Evolutionary conservation across 2,113 vertebrate species (phyloP), one percentile per base, ranked within the genome.

Genomic region (Campylorhamphus procurvoides): DNA sequence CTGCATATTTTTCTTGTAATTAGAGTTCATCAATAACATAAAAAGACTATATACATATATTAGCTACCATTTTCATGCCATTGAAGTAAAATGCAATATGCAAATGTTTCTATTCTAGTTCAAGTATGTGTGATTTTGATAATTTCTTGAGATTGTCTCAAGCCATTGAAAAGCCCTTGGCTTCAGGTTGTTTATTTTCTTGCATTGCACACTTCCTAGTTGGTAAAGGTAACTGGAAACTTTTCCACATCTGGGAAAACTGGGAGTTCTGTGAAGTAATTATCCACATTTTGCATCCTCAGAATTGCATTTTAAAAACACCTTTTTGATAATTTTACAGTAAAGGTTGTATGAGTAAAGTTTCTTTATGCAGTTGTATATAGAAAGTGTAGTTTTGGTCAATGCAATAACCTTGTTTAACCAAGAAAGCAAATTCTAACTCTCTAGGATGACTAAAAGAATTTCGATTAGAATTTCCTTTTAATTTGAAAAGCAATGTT

Each of bases 111-210:
- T 92, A 24, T 92, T 89, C 33, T 55, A 78, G 29, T 37, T n/a
- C 20, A 55, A 31, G 9, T 62, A 58, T 50, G 76, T 69, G 15
- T 14, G 15, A 68, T 94, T 84, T 85, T 37, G 84, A 69, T 53
- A 81, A 55, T n/a, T 78, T 84, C 69, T 83, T 80, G 24, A 84
- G 47, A 89, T 91, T 83, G 5, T 95, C 90, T 89, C 52, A 39
- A 67, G 10, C 9, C 7, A 53, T 66, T 81, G 35, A 50, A 93
- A 89, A 90, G n/a, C 77, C 79, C 14, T 74, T 84, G 35, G 8
- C 29, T 94, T 77, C 19, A 87, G 29, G 37, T 23, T 64, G n/a
- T 74, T 84, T 84, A 68, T 92, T 92, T 96, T 81, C 29, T 89
- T 91, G 31, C 11, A 28, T 79, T 63, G 68, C 35, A 27, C 8